These are phyloP conservation scores for Latheticus oryzae DNA, from an alignment of 2,888 invertebrate species.

Conservation along the genomic window DNA sequence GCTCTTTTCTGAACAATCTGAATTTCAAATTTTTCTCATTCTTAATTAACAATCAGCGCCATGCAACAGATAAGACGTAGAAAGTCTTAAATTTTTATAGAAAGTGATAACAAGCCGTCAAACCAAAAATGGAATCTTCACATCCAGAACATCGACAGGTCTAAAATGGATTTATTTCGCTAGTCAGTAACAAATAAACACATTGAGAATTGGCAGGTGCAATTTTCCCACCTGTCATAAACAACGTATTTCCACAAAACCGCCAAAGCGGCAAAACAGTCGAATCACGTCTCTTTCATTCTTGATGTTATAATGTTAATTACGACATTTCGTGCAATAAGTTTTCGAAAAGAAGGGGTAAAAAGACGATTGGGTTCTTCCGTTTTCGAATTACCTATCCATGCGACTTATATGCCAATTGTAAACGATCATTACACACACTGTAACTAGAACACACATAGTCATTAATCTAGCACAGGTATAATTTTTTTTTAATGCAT, in stretches of 20 bases:
- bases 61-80: too few relatives aligned
- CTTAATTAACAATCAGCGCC: too few relatives aligned
- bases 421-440: slow-evolving; percentile 38
- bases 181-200: slow-evolving; percentile 10
- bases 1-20: too few relatives aligned
- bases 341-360: too few relatives aligned
- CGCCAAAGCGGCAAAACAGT: slow-evolving; percentile 8
- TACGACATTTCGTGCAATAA: too few relatives aligned
- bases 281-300: slow-evolving; percentile 1
- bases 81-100: too few relatives aligned
- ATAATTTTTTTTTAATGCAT: slow-evolving; percentile 51
- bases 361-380: too few relatives aligned
- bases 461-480: slow-evolving; percentile 49
- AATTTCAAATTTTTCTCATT: too few relatives aligned
- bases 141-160: slow-evolving; percentile 14
- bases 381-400: too few relatives aligned
- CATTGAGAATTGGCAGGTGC: slow-evolving; percentile 7
- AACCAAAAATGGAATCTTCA: slow-evolving; percentile 17
- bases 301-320: too few relatives aligned
- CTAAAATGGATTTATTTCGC: slow-evolving; percentile 21
- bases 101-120: too few relatives aligned
- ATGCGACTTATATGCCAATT: slow-evolving; percentile 38
- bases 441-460: slow-evolving; percentile 47
- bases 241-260: too few relatives aligned
- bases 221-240: slow-evolving; percentile 16